Conservation (phyloP, 2,113 vertebrate genomes). For the Actinemys pallida region DNA sequence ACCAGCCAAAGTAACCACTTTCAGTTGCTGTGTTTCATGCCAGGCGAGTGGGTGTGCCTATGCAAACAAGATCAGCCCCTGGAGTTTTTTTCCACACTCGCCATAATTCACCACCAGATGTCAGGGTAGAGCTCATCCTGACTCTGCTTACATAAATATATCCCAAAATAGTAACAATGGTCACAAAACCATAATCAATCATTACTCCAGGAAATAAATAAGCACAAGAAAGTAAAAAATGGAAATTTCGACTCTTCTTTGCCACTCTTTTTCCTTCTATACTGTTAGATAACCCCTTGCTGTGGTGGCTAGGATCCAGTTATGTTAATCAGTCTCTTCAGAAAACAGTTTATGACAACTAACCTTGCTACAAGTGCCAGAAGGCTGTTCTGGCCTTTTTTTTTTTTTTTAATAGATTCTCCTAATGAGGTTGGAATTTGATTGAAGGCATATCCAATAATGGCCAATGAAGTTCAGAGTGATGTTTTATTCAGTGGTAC, state of each 20-base stretch:
- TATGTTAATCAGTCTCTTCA: background rate
- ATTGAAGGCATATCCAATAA: background rate
- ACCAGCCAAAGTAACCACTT: too few species aligned
- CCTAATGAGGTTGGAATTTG: conserved; percentile 9
- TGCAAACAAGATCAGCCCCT: too few species aligned
- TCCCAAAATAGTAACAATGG: background rate
- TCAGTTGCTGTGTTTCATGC: too few species aligned
- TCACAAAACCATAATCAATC: rapidly evolving
- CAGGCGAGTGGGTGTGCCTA: too few species aligned
- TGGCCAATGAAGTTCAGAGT: background rate
- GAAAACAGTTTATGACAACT: background rate
- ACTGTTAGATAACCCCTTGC: background rate
- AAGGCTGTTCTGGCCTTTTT: background rate
- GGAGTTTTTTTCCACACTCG: too few species aligned
- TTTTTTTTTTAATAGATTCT: background rate
- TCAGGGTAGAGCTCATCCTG: too few species aligned
- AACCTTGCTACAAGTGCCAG: background rate
- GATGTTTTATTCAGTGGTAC: background rate
- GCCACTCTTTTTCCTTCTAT: background rate
- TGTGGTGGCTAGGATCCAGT: background rate
- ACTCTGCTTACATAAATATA: background rate
- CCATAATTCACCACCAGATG: too few species aligned
- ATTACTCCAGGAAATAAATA: background rate
- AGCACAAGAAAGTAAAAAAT: background rate
- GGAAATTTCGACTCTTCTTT: background rate